Percentiles rank a stretch among this genome's conserved stretches.
phyloP scores from a whole-genome alignment of 2,888 invertebrate genomes.

The Hemistola chrysoprasaria region DNA sequence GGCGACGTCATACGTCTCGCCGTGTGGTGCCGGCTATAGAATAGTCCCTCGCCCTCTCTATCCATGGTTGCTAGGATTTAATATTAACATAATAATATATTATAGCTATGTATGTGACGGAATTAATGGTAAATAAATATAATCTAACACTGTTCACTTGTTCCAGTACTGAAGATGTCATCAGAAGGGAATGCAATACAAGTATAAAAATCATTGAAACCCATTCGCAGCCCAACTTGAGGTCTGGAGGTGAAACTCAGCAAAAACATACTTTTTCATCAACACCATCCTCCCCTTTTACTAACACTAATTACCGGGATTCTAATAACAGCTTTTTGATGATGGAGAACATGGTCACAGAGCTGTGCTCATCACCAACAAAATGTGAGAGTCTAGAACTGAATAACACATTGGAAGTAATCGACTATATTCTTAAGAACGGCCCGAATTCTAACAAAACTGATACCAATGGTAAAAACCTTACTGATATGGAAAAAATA shows the following conservation, averaged over 20 bases:
- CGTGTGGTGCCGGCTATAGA: too few relatives aligned
- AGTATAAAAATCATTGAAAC: slow-evolving; percentile 58
- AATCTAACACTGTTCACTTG: not conserved
- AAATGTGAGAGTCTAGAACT: slow-evolving; percentile 36
- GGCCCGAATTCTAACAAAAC: slow-evolving; percentile 30
- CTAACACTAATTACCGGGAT: slow-evolving; percentile 35
- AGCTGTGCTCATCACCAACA: slow-evolving; percentile 37
- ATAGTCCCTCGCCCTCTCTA: too few relatives aligned
- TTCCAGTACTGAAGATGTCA: slow-evolving; percentile 8
- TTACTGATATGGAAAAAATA: not conserved
- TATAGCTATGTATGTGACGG: too few relatives aligned
- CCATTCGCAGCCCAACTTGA: slow-evolving; percentile 57
- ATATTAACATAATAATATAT: too few relatives aligned
- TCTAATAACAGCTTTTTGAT: slow-evolving; percentile 56
- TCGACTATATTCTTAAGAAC: slow-evolving; percentile 56
- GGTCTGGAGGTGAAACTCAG: slow-evolving; percentile 13
- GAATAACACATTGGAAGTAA: slow-evolving; percentile 56
- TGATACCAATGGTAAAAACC: slow-evolving; percentile 9
- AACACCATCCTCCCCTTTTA: slow-evolving; percentile 22
- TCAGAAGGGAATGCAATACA: slow-evolving; percentile 29
- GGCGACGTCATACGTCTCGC: too few relatives aligned
- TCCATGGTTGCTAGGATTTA: too few relatives aligned
- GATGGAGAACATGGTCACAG: slow-evolving; percentile 51
- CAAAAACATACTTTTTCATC: too few relatives aligned
- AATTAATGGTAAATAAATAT: too few relatives aligned